phyloP scores from a whole-genome alignment of 2,113 vertebrate genomes.

The Semicossyphus pulcher region DNA sequence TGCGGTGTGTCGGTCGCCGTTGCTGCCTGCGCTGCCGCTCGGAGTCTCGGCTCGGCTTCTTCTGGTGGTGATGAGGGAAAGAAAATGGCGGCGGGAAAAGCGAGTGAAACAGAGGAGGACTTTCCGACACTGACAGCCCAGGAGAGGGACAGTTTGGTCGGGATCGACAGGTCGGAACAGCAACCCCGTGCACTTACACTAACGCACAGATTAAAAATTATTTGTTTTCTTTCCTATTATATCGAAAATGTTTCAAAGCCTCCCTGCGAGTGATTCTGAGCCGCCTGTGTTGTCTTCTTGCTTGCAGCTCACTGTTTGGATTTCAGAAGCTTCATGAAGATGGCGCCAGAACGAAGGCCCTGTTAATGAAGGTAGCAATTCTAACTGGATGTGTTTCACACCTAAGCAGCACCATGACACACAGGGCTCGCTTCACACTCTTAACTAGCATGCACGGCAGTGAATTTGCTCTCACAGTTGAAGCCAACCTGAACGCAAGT shows the following conservation, averaged over 20 bases:
- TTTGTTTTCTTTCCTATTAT: constrained; percentile 29
- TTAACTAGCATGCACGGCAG: not conserved
- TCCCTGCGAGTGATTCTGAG: constrained; percentile 77
- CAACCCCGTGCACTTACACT: constrained; percentile 40
- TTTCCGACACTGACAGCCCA: constrained; percentile 97
- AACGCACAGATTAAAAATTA: constrained; percentile 34
- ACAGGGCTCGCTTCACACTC: not conserved
- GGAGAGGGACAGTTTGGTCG: constrained; percentile 91
- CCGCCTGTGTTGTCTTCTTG: constrained; percentile 84
- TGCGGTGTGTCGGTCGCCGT: constrained; percentile 95
- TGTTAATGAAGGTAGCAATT: constrained; percentile 92
- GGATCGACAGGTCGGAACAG: constrained; percentile 91
- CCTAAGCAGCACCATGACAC: not conserved
- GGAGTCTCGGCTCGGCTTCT: constrained; percentile 88
- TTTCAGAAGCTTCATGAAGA: constrained; percentile 99
- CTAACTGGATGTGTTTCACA: constrained; percentile 22
- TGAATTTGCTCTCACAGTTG: constrained; percentile 33
- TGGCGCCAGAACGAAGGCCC: constrained; percentile 99
- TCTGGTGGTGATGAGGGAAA: constrained; percentile 97
- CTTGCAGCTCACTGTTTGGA: constrained; percentile 94
- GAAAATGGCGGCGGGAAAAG: constrained; percentile 99
- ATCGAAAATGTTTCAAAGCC: constrained; percentile 43
- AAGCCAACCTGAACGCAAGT: constrained; percentile 11
- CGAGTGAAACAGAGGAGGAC: constrained; percentile 98
- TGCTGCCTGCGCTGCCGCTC: constrained; percentile 86